Evolutionary conservation across 2,113 vertebrate species (phyloP).

Genomic region (Corythaeola cristata): DNA sequence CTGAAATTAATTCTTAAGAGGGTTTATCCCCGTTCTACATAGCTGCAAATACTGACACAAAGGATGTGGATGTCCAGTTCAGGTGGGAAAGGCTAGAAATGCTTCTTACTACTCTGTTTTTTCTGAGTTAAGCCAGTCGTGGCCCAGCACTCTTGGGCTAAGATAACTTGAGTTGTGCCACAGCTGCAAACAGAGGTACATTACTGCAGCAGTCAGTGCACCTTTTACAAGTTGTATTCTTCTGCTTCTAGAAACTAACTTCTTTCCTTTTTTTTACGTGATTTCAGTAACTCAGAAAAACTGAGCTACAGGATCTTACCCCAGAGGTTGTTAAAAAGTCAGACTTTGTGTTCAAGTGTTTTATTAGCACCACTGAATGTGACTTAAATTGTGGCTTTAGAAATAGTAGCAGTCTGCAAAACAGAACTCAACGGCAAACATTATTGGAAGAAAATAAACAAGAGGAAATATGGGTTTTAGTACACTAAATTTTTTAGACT

Average conservation of each 20-base stretch:
- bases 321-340: not conserved
- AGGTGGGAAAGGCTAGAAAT: not conserved
- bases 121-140: not conserved
- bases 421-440: not conserved
- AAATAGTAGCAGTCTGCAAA: not conserved
- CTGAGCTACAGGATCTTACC: not conserved
- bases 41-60: not conserved
- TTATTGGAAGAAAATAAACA: not conserved
- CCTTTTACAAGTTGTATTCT: not conserved
- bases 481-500: not conserved
- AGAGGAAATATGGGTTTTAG: not conserved
- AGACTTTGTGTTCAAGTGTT: not conserved
- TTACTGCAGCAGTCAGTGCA: not conserved
- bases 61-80: not conserved
- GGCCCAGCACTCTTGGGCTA: not conserved
- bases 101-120: not conserved
- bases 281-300: not conserved
- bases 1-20: not conserved
- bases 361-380: not conserved
- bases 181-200: not conserved
- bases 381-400: not conserved
- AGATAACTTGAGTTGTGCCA: not conserved
- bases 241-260: not conserved
- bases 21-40: not conserved
- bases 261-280: not conserved